These are phyloP conservation scores for Ormyrus thymus DNA, from an alignment of 2,888 invertebrate species.

Conservation along the genomic window DNA sequence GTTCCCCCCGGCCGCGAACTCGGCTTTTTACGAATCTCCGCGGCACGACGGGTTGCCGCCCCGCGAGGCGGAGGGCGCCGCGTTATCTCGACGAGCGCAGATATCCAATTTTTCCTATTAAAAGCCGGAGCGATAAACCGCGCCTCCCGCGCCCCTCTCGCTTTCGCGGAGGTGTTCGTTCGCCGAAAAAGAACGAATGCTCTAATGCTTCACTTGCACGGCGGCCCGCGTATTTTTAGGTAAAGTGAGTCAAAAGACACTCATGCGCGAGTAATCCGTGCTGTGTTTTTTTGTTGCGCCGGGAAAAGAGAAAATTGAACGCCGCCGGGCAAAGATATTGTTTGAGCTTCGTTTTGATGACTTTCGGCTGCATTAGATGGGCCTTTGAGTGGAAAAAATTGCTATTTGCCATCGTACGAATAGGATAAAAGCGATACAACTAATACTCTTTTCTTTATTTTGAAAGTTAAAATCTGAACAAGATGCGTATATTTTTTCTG, in stretches of 20 bases:
- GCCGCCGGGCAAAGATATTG: not conserved
- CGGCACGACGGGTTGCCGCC: constrained; percentile 27
- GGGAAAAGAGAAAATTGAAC: not conserved
- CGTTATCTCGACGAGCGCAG: constrained; percentile 36
- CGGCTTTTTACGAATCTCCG: constrained; percentile 25
- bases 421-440: too few relatives aligned
- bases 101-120: constrained; percentile 33
- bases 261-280: not conserved
- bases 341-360: not conserved
- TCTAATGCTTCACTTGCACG: constrained; percentile 34
- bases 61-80: not conserved
- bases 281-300: not conserved
- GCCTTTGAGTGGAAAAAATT: too few relatives aligned
- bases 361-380: not conserved
- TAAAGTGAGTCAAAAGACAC: constrained; percentile 52
- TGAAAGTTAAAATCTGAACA: too few relatives aligned
- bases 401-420: too few relatives aligned
- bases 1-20: not conserved
- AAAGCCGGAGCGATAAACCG: constrained; percentile 14
- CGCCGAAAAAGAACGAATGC: not conserved
- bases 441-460: too few relatives aligned
- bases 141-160: not conserved
- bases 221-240: constrained; percentile 52
- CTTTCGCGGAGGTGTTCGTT: constrained; percentile 31
- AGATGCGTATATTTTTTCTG: too few relatives aligned